Base-by-base conservation (phyloP, 2,113 vertebrate genomes). In the Vidua macroura region DNA sequence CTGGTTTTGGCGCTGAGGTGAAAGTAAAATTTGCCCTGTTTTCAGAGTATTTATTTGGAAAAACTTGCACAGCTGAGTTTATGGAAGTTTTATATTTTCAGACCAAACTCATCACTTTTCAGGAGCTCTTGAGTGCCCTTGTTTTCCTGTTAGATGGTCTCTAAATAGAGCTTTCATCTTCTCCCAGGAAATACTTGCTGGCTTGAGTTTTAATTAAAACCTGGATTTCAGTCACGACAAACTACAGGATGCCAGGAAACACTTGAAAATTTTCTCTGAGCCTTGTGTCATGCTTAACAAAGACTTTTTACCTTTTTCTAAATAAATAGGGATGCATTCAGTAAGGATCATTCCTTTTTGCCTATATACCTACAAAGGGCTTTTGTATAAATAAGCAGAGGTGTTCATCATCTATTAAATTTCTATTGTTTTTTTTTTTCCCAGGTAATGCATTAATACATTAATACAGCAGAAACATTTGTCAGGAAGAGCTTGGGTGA, bases 131-230 rank as follows among this genome's bases (percentile, higher is more conserved):
- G 23, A 90, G 73, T 81, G 76, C 60, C 52, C 64, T 92, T 83
- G 37, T 80, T 95, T 95, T 88, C 64, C 48, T 92, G 7, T 52
- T 92, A 81, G 52, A 27, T 83, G 60, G 60, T 83, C 60, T 93
- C 64, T 95, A 83, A 60, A 41, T 49, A 74, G 68, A 90, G 63
- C n/a, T 44, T 86, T 95, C 33, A 43, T 93, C 73, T 85, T 96
- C 82, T 94, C 86, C 68, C 68, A 92, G 88, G 82, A 96, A 93
- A 56, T 69, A 62, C 46, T 88, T 85, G 52, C 41, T 86, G 82
- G 67, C 70, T 89, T 69, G 41, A 30, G 6, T 70, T 94, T 91
- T 81, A 93, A 92, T 95, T 93, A 88, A 92, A 93, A 90, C 48
- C 59, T 86, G 72, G 60, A 72, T 88, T 90, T 93, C 49, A 53